Conservation (phyloP, 2,888 invertebrate genomes). For the Drosophila infuscata region DNA sequence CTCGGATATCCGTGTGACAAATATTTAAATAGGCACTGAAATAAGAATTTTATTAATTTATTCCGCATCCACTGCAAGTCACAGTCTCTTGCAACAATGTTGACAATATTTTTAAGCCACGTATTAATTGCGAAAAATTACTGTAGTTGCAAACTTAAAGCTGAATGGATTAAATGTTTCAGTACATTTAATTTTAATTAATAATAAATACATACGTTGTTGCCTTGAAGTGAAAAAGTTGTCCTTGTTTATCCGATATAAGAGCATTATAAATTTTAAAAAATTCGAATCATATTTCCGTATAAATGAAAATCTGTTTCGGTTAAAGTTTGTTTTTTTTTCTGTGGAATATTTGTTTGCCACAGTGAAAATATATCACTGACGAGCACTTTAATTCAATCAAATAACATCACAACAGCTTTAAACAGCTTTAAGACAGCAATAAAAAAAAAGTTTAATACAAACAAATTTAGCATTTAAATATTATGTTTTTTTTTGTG, state of each 20-base stretch:
- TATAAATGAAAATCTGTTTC: neutral
- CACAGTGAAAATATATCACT: neutral
- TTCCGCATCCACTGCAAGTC: neutral
- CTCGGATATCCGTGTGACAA: slow-evolving; percentile 1
- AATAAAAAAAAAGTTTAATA: neutral
- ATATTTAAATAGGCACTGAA: neutral
- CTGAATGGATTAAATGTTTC: slow-evolving; percentile 1
- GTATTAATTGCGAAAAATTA: neutral
- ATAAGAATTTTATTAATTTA: neutral
- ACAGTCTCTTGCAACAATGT: neutral
- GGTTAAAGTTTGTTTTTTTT: neutral
- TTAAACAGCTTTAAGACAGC: neutral
- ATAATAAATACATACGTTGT: neutral
- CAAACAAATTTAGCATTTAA: neutral
- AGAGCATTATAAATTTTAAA: neutral
- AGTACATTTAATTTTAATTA: neutral
- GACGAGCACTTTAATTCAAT: neutral
- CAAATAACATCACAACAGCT: neutral
- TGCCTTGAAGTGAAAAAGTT: neutral
- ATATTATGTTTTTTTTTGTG: neutral
- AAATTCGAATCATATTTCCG: neutral
- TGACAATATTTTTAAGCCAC: neutral
- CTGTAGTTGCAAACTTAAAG: neutral
- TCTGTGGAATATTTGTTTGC: neutral
- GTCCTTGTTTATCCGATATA: neutral